Evolutionary conservation across 2,113 vertebrate genomes (phyloP).

Genomic region (Phylloscopus whistleri): DNA sequence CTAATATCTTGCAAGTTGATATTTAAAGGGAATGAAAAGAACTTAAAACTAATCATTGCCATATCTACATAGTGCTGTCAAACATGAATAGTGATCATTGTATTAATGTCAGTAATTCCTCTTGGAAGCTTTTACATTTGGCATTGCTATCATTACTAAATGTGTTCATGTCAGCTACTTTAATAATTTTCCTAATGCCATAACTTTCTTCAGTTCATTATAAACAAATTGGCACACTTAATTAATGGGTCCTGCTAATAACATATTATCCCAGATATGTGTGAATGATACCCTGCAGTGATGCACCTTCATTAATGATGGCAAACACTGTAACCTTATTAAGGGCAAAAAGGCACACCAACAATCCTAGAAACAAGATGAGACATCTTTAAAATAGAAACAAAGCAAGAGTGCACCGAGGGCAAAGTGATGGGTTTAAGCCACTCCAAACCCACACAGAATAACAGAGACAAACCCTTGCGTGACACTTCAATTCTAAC

Average conservation of each 20-base stretch:
- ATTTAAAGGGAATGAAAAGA: slow-evolving; percentile 12
- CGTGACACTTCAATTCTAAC: neutral
- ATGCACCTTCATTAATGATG: neutral
- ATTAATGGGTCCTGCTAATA: slow-evolving; percentile 53
- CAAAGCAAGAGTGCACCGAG: neutral
- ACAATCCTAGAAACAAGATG: neutral
- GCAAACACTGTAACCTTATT: neutral
- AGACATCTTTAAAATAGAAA: neutral
- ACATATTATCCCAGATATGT: slow-evolving; percentile 18
- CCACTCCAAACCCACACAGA: neutral
- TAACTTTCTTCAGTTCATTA: slow-evolving; percentile 70
- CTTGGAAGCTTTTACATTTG: slow-evolving; percentile 62
- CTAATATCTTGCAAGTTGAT: neutral
- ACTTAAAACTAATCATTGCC: neutral
- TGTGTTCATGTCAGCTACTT: slow-evolving; percentile 60
- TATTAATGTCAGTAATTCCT: slow-evolving; percentile 55
- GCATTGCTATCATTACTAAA: slow-evolving; percentile 31
- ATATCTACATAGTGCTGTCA: slow-evolving; percentile 35
- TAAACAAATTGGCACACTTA: slow-evolving; percentile 64
- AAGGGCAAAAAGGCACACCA: neutral
- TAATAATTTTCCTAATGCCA: slow-evolving; percentile 61
- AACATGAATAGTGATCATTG: slow-evolving; percentile 8
- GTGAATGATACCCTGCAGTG: slow-evolving; percentile 14
- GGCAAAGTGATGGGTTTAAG: neutral
- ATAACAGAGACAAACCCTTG: neutral